Evolutionary conservation across 2,797 vertebrate genomes (phyloP).

Genomic region (Muscicapa striata): DNA sequence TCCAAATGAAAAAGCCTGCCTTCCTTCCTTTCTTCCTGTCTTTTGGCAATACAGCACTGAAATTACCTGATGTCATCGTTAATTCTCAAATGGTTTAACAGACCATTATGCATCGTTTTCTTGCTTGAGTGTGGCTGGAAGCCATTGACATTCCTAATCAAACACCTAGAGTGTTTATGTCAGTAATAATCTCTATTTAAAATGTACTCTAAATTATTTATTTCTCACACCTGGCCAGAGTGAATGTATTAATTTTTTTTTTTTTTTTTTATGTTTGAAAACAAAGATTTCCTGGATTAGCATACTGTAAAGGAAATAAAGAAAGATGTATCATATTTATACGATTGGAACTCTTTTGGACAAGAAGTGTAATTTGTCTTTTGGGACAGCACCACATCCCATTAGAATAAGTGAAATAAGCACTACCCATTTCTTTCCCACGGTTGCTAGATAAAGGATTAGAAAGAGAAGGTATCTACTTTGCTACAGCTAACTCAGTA

Average conservation of each 20-base stretch:
- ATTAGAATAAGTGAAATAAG: neutral
- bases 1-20: neutral
- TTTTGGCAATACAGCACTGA: slow-evolving; percentile 7
- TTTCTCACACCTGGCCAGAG: neutral
- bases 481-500: neutral
- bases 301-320: neutral
- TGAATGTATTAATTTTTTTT: neutral
- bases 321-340: neutral
- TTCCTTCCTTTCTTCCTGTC: slow-evolving; percentile 52
- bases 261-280: neutral
- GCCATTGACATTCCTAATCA: slow-evolving; percentile 51
- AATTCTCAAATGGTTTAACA: slow-evolving; percentile 42
- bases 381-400: neutral
- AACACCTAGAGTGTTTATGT: slow-evolving; percentile 42
- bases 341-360: neutral
- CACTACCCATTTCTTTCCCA: neutral
- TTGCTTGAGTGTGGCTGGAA: slow-evolving; percentile 43
- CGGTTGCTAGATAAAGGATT: neutral
- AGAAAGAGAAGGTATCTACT: neutral
- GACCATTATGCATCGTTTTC: slow-evolving; percentile 10
- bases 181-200: slow-evolving; percentile 49
- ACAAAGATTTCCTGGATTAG: neutral
- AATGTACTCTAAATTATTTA: slow-evolving; percentile 17
- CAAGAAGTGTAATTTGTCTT: neutral
- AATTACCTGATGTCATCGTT: slow-evolving; percentile 53